These are phyloP conservation scores for rabbit (Oryctolagus cuniculus) DNA, from an alignment of 2,113 vertebrate species.

Conservation along the genomic window mOryCun1.1 NC_091435.1:7928001-7928500, in stretches of 20 bases:
- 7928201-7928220: background rate
- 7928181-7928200: background rate
- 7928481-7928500: background rate
- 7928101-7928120: too few relatives aligned
- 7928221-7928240: background rate
- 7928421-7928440: background rate
- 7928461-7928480: background rate
- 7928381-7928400: background rate
- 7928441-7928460: background rate
- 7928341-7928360: accelerated
- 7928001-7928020: background rate
- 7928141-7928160: too few relatives aligned
- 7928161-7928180: accelerated
- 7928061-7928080: background rate
- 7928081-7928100: background rate
- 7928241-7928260: background rate
- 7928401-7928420: background rate
- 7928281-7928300: background rate
- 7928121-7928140: background rate
- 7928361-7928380: too few relatives aligned
- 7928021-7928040: background rate
- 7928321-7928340: background rate
- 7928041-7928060: too few relatives aligned
- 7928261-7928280: background rate
- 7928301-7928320: background rate